Evolutionary conservation across 2,797 vertebrate species (phyloP), one percentile per base, ranked within the genome.

Genomic region (Oreochromis mossambicus): DNA sequence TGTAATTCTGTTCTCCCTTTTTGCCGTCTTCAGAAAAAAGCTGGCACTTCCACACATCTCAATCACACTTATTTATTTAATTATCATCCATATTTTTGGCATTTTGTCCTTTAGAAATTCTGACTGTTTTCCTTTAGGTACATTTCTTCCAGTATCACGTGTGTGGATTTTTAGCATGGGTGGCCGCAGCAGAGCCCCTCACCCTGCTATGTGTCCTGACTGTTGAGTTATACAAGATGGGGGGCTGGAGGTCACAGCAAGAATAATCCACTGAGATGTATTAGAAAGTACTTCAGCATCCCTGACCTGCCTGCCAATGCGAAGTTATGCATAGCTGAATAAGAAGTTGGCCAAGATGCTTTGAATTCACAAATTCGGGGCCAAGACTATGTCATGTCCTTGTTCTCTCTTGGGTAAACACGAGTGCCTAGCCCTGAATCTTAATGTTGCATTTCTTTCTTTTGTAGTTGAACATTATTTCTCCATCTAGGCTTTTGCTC

Each of bases 401-500:
- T 88, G 85, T 91, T 93, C 88, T 80, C 79, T 90, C 81, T 81
- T 52, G 78, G 48, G 82, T 87, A 91, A 92, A 91, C 87, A 92
- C 0, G 19, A 90, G 85, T 12, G 83, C 19, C 76, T 54, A 82
- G 82, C 86, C 68, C 78, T 86, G 90, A 90, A 92, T 90, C 66
- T 38, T 80, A 89, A 91, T 87, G 61, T 73, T 50, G 80, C 75
- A 85, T 90, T 89, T 91, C 29, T 78, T 61, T 34, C 38, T 55
- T 83, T 82, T 83, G 84, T 84, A 79, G 83, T 81, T 79, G 51
- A 55, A 87, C 88, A 83, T 56, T 77, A 56, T 82, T 86, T 87
- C 68, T 88, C 38, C 26, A 77, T 76, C 21, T 13, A 8, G 34
- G 38, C 83, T 88, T 86, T 87, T 80, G 55, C 82, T 89, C 34